These are phyloP conservation scores for Cotesia congregata DNA, from an alignment of 2,888 invertebrate genomes.

Conservation along the genomic window DNA sequence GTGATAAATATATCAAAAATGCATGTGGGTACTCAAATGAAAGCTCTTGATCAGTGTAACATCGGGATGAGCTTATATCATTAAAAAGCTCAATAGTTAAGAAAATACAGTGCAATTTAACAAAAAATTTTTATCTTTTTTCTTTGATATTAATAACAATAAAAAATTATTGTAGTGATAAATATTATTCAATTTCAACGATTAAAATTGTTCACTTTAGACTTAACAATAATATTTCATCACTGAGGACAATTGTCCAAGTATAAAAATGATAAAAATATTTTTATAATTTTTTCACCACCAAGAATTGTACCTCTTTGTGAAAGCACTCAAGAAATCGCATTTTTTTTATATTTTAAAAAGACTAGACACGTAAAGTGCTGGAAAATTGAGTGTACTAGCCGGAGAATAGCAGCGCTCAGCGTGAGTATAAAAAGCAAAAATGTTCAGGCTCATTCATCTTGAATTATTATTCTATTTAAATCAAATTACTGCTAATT, in stretches of 20 bases:
- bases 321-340: conserved; percentile 44
- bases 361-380: conserved; percentile 52
- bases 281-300: conserved; percentile 23
- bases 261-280: conserved; percentile 10
- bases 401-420: conserved; percentile 35
- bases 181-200: too few species aligned
- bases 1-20: too few species aligned
- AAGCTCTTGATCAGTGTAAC: too few species aligned
- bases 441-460: conserved; percentile 8
- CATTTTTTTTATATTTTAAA: conserved; percentile 53
- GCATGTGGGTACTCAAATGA: too few species aligned
- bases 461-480: neutral
- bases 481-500: neutral
- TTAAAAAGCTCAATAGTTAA: too few species aligned
- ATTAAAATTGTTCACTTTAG: too few species aligned
- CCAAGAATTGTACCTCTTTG: conserved; percentile 17
- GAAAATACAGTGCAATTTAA: too few species aligned
- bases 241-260: neutral
- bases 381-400: conserved; percentile 53
- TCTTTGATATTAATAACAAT: too few species aligned
- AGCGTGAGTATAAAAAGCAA: conserved; percentile 5
- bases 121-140: too few species aligned
- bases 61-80: too few species aligned
- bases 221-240: too few species aligned
- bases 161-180: too few species aligned